Conservation (phyloP, 2,888 invertebrate genomes). For the Brenthis ino region DNA sequence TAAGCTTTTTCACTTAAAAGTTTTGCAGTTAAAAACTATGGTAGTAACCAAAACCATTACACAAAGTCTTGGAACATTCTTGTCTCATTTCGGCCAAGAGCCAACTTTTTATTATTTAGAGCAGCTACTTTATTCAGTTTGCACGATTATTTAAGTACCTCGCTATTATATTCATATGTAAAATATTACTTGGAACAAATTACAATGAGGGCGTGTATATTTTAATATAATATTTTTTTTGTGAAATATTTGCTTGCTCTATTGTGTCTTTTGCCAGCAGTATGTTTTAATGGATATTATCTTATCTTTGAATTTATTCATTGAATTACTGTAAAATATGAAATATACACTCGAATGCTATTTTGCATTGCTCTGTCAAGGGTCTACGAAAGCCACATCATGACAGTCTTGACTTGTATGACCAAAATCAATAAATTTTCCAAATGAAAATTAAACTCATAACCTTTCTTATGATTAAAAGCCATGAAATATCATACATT, state of each 20-base stretch:
- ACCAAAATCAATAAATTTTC: too few relatives aligned
- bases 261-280: neutral
- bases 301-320: too few relatives aligned
- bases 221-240: conserved; percentile 20
- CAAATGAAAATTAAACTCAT: too few relatives aligned
- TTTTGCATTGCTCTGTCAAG: too few relatives aligned
- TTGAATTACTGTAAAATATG: too few relatives aligned
- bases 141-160: conserved; percentile 46
- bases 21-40: conserved; percentile 28
- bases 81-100: conserved; percentile 48
- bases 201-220: conserved; percentile 33
- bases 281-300: neutral
- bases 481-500: too few relatives aligned
- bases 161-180: conserved; percentile 48
- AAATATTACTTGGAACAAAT: conserved; percentile 43
- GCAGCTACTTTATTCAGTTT: conserved; percentile 50
- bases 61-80: conserved; percentile 54
- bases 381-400: too few relatives aligned
- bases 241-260: conserved; percentile 15
- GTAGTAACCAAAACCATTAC: conserved; percentile 43
- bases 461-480: too few relatives aligned
- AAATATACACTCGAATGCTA: too few relatives aligned
- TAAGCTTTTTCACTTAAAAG: conserved; percentile 26
- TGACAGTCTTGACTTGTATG: too few relatives aligned
- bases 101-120: conserved; percentile 66